A percentile compares a stretch with the other conserved stretches of the same genome.
These are phyloP conservation scores for Sebastes cheni DNA, from an alignment of 2,797 vertebrate species.

Conservation along the genomic window DNA sequence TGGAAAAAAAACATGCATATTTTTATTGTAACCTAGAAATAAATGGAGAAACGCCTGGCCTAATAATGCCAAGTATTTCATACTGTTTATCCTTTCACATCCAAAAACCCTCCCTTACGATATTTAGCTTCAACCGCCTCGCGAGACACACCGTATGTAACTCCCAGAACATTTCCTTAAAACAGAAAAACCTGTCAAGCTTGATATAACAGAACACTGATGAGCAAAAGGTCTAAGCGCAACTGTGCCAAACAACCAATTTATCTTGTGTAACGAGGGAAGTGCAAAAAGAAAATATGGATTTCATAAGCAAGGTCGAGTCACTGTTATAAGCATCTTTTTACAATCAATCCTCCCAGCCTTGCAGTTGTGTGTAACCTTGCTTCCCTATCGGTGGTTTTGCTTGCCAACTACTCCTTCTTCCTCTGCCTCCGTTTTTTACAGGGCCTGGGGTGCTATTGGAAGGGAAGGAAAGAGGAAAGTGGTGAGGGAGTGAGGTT, in stretches of 20 bases:
- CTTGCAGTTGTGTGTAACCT: slow-evolving; percentile 60
- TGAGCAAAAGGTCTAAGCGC: slow-evolving; percentile 47
- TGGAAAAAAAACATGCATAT: neutral
- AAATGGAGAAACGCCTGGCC: neutral
- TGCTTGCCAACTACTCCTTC: slow-evolving; percentile 60
- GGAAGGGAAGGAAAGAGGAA: slow-evolving; percentile 34
- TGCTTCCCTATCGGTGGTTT: slow-evolving; percentile 45
- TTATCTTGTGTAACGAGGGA: slow-evolving; percentile 60
- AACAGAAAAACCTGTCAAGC: slow-evolving; percentile 24
- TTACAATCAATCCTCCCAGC: slow-evolving; percentile 61
- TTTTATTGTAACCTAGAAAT: neutral
- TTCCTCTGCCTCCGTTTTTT: slow-evolving; percentile 53
- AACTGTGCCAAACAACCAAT: slow-evolving; percentile 54
- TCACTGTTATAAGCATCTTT: slow-evolving; percentile 63
- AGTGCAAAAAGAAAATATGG: slow-evolving; percentile 45
- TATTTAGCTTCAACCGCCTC: slow-evolving; percentile 26
- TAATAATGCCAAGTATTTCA: neutral
- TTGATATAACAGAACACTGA: slow-evolving; percentile 51
- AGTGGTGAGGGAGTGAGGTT: slow-evolving; percentile 44
- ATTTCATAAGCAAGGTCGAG: slow-evolving; percentile 71
- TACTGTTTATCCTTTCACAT: slow-evolving; percentile 14
- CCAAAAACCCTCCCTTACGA: slow-evolving; percentile 17
- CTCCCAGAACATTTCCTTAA: slow-evolving; percentile 21
- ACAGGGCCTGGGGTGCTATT: slow-evolving; percentile 63
- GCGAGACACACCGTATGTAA: neutral